phyloP scores from a whole-genome alignment of 2,113 vertebrate genomes.

The Sturnira hondurensis region DNA sequence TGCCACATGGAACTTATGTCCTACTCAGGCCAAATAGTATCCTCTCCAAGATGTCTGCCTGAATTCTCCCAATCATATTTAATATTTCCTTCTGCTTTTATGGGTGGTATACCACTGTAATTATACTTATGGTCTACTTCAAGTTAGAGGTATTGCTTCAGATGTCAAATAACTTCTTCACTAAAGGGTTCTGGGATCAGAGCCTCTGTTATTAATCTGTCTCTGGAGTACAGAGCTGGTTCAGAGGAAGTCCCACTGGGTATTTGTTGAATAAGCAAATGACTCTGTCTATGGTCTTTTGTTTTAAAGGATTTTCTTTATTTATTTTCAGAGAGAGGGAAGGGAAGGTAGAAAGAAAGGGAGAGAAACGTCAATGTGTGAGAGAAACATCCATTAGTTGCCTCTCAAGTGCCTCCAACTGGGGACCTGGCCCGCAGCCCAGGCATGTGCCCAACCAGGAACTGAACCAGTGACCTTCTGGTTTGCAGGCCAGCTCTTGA shows the following conservation, averaged over 20 bases:
- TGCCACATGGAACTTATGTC: background rate
- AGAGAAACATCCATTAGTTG: no score
- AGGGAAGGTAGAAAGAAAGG: no score
- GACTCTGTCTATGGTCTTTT: background rate
- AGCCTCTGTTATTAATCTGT: background rate
- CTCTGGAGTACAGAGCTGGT: background rate
- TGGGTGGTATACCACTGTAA: background rate
- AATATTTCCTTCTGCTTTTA: slow-evolving; percentile 18
- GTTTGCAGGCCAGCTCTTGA: no score
- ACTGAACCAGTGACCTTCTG: no score
- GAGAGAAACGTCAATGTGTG: no score
- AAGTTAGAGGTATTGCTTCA: background rate
- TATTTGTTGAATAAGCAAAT: background rate
- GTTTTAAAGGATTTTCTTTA: no score
- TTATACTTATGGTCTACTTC: background rate
- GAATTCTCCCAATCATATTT: background rate
- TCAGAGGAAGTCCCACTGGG: background rate
- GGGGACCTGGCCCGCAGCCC: no score
- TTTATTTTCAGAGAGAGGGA: no score
- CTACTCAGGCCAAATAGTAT: background rate
- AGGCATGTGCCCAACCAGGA: no score
- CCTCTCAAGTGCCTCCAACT: no score
- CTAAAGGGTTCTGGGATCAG: background rate
- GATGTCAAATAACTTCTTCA: background rate
- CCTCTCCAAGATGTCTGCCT: background rate